These are phyloP conservation scores for Orchesella flavescens DNA, from an alignment of 2,888 invertebrate species.

Conservation along the genomic window DNA sequence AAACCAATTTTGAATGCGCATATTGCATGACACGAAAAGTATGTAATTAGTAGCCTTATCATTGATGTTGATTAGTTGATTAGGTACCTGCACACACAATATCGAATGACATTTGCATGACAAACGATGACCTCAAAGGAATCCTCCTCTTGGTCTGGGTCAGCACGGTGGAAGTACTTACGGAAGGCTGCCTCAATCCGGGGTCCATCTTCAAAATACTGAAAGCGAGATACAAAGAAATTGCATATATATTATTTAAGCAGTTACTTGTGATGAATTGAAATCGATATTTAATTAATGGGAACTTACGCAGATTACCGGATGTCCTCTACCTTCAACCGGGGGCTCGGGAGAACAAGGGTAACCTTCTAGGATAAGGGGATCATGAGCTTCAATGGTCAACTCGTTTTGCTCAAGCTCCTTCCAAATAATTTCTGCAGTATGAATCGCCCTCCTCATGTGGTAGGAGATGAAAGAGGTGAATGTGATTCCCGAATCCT, in stretches of 20 bases:
- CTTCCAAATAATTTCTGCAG: slow-evolving; percentile 84
- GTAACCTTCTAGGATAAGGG: slow-evolving; percentile 91
- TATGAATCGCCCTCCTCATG: slow-evolving; percentile 94
- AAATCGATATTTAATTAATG: too few relatives aligned
- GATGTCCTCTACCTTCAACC: slow-evolving; percentile 84
- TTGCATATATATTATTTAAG: too few relatives aligned
- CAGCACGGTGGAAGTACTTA: slow-evolving; percentile 92
- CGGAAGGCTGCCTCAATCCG: slow-evolving; percentile 97
- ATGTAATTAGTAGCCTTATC: not conserved
- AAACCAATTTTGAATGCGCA: too few relatives aligned
- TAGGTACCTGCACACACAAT: slow-evolving; percentile 91
- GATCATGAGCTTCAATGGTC: slow-evolving; percentile 79
- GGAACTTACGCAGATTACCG: slow-evolving; percentile 82
- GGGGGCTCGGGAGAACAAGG: slow-evolving; percentile 96
- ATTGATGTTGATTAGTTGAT: too few relatives aligned
- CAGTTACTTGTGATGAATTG: too few relatives aligned
- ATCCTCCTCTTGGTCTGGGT: slow-evolving; percentile 85
- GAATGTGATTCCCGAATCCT: slow-evolving; percentile 85
- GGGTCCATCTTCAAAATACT: slow-evolving; percentile 94
- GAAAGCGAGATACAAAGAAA: slow-evolving; percentile 74
- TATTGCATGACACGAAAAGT: too few relatives aligned
- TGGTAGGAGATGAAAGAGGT: slow-evolving; percentile 88
- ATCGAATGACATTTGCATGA: slow-evolving; percentile 98
- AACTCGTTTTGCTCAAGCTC: slow-evolving; percentile 72
- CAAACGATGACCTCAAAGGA: slow-evolving; percentile 93